Evolutionary conservation across 2,888 invertebrate species (phyloP).

Genomic region (Aphodius sticticus): DNA sequence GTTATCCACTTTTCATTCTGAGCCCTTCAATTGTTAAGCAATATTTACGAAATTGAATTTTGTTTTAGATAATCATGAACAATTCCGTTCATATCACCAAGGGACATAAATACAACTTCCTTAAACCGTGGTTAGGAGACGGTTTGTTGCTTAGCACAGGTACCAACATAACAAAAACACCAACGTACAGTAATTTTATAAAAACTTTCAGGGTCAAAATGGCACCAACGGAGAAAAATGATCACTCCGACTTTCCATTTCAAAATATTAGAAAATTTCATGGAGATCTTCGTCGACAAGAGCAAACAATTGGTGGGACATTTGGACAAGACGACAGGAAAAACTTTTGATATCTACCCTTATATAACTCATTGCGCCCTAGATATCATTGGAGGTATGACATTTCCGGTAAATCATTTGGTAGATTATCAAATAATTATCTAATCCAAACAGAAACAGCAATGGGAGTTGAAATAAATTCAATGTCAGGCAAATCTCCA

Average conservation of each 20-base stretch:
- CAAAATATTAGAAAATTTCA: conserved; percentile 50
- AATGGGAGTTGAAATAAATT: conserved; percentile 30
- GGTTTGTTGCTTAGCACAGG: conserved; percentile 31
- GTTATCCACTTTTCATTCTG: too few species aligned
- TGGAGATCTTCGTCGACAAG: conserved; percentile 50
- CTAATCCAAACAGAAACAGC: conserved; percentile 30
- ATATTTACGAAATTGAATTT: conserved; percentile 19
- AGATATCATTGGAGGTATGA: conserved; percentile 53
- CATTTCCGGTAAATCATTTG: neutral
- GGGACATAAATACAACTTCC: conserved; percentile 20
- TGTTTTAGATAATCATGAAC: conserved; percentile 27
- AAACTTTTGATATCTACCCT: conserved; percentile 51
- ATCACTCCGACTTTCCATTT: conserved; percentile 53
- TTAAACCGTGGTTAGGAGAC: conserved; percentile 31
- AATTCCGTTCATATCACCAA: conserved; percentile 31
- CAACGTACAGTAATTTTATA: neutral
- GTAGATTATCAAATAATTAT: neutral
- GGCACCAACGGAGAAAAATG: conserved; percentile 48
- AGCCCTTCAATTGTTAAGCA: too few species aligned
- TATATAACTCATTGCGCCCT: conserved; percentile 50
- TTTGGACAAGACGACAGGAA: conserved; percentile 44
- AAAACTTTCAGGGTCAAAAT: conserved; percentile 39
- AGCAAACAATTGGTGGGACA: conserved; percentile 44
- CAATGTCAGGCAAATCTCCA: conserved; percentile 22
- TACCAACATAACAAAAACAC: neutral